phyloP scores from a whole-genome alignment of 2,888 invertebrate genomes.

The Meandrusa payeni region DNA sequence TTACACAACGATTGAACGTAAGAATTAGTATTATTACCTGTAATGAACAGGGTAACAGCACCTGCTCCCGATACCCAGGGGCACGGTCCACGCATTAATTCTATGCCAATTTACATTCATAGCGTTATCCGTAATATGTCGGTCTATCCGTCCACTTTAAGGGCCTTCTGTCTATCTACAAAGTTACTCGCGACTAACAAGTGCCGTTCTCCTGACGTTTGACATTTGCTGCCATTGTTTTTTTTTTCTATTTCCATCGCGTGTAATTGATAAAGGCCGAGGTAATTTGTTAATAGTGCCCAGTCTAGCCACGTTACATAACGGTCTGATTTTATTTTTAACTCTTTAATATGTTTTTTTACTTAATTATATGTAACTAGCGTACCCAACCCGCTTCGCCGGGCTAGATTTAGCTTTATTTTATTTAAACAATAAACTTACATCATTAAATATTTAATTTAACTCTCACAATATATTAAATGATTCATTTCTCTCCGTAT shows the following conservation, averaged over 20 bases:
- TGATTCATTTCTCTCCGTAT: too few species aligned
- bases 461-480: too few species aligned
- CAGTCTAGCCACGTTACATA: neutral
- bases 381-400: too few species aligned
- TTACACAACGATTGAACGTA: too few species aligned
- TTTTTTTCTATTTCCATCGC: slow-evolving; percentile 27
- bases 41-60: slow-evolving; percentile 33
- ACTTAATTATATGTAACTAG: too few species aligned
- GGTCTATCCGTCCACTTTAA: slow-evolving; percentile 47
- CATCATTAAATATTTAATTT: too few species aligned
- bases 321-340: slow-evolving; percentile 8
- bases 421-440: too few species aligned
- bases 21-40: too few species aligned
- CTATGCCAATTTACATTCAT: slow-evolving; percentile 49
- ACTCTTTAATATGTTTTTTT: too few species aligned
- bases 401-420: too few species aligned
- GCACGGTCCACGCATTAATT: slow-evolving; percentile 40
- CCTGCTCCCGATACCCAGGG: slow-evolving; percentile 40
- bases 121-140: slow-evolving; percentile 42
- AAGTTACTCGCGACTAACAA: slow-evolving; percentile 31
- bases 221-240: slow-evolving; percentile 39
- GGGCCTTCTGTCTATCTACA: slow-evolving; percentile 53
- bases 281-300: slow-evolving; percentile 9
- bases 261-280: slow-evolving; percentile 10
- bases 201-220: slow-evolving; percentile 19